These are phyloP conservation scores for Petaurus breviceps DNA, from an alignment of 2,113 vertebrate species.

Conservation along the genomic window DNA sequence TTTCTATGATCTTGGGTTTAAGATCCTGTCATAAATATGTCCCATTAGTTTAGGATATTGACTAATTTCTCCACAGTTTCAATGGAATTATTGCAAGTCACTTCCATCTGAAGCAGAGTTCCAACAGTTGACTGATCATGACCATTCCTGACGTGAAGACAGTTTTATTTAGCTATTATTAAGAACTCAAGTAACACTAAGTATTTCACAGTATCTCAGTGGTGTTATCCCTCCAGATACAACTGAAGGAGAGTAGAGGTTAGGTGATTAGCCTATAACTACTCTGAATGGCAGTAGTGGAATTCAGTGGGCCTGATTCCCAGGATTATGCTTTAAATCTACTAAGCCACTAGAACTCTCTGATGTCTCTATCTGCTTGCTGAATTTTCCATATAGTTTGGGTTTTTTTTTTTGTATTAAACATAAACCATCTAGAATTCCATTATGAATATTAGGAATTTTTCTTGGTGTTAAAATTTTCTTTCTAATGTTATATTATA, in stretches of 20 bases:
- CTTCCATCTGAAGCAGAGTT: neutral
- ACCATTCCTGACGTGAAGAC: neutral
- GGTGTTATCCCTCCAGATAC: neutral
- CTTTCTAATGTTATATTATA: neutral
- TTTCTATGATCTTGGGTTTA: neutral
- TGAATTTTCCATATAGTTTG: neutral
- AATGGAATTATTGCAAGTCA: neutral
- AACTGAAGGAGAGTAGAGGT: neutral
- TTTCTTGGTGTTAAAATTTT: neutral
- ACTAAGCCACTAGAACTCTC: neutral
- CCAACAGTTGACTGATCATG: neutral
- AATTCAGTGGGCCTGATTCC: neutral
- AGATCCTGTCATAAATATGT: neutral
- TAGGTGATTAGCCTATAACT: neutral
- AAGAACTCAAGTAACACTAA: neutral
- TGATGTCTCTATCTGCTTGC: neutral
- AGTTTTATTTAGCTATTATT: neutral
- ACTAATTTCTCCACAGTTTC: neutral
- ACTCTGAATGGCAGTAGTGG: neutral
- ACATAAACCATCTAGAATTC: neutral
- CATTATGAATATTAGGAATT: neutral
- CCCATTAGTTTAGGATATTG: neutral
- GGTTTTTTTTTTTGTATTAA: neutral
- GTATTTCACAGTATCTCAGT: neutral
- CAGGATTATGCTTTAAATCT: neutral